A percentile compares a stretch with the other conserved stretches of the same genome.
These are phyloP conservation scores for Tympanoctomys barrerae DNA, from an alignment of 2,797 vertebrate genomes.

Conservation along the genomic window DNA sequence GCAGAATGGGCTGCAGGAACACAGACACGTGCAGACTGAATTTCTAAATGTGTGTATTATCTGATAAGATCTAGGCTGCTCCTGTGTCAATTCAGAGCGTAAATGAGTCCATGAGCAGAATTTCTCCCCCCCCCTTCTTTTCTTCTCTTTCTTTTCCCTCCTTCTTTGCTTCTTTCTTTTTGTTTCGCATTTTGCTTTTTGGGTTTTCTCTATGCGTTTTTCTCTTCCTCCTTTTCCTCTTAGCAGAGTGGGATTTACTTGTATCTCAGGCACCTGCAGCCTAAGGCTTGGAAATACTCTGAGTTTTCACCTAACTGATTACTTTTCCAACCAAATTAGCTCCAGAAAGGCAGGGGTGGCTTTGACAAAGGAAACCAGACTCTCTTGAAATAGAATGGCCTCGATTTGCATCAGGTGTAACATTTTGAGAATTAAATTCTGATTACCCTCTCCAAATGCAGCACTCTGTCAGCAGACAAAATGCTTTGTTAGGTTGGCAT, in stretches of 20 bases:
- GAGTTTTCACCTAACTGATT: constrained; percentile 72
- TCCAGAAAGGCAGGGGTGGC: constrained; percentile 71
- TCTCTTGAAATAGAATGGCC: constrained; percentile 72
- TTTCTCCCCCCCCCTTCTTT: neutral
- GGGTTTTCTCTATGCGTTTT: neutral
- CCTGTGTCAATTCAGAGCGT: constrained; percentile 67
- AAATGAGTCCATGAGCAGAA: constrained; percentile 56
- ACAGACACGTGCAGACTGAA: constrained; percentile 79
- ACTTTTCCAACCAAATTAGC: constrained; percentile 75
- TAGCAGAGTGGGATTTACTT: constrained; percentile 64
- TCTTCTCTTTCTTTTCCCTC: neutral
- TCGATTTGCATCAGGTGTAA: constrained; percentile 66
- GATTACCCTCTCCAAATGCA: constrained; percentile 51
- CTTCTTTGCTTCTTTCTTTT: neutral
- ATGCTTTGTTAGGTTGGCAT: constrained; percentile 23
- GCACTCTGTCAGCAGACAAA: neutral
- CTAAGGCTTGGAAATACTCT: constrained; percentile 72
- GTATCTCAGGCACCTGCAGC: constrained; percentile 65
- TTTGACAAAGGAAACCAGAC: constrained; percentile 46
- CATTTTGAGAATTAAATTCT: constrained; percentile 70
- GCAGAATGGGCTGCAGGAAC: constrained; percentile 81
- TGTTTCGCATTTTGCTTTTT: neutral
- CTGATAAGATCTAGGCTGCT: constrained; percentile 80
- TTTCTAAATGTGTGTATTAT: constrained; percentile 79
- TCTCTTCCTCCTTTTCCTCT: neutral